Evolutionary conservation across 2,113 vertebrate genomes (phyloP).

Genomic region (Cryptotis parvus): DNA sequence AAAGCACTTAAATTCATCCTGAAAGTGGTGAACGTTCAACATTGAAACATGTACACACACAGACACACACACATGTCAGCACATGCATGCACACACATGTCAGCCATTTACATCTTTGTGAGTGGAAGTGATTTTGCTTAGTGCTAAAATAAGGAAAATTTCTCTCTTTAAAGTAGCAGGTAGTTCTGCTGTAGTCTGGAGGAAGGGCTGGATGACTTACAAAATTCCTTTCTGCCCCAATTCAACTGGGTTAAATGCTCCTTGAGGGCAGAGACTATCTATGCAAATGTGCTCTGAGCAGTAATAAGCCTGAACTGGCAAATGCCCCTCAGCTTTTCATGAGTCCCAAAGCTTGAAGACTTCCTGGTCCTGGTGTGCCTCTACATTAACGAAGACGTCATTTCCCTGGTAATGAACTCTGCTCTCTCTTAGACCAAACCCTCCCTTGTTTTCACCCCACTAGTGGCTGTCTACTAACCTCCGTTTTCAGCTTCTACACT

Average conservation of each 20-base stretch:
- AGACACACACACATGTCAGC: neutral
- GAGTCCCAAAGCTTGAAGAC: conserved; percentile 57
- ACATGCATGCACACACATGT: neutral
- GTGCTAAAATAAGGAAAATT: neutral
- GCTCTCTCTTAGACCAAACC: conserved; percentile 12
- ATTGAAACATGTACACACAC: neutral
- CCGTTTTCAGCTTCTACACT: neutral
- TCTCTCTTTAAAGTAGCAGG: neutral
- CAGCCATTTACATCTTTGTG: neutral
- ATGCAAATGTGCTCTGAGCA: conserved; percentile 46
- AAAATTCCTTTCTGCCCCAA: conserved; percentile 73
- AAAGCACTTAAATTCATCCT: neutral
- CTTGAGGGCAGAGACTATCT: conserved; percentile 56
- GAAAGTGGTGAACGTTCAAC: neutral
- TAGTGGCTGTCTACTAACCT: neutral
- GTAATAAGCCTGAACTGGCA: conserved; percentile 55
- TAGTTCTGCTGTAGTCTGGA: neutral
- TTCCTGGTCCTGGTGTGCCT: conserved; percentile 15
- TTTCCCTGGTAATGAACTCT: conserved; percentile 38
- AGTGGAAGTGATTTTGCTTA: neutral
- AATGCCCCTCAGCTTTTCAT: conserved; percentile 49
- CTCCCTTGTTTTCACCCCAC: neutral
- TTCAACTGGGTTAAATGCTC: conserved; percentile 78
- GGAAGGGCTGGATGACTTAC: conserved; percentile 48
- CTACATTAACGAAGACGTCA: conserved; percentile 61